Percentiles rank a stretch among this genome's conserved stretches.
These are phyloP conservation scores for Electrona antarctica DNA, from an alignment of 2,113 vertebrate genomes.

Conservation along the genomic window DNA sequence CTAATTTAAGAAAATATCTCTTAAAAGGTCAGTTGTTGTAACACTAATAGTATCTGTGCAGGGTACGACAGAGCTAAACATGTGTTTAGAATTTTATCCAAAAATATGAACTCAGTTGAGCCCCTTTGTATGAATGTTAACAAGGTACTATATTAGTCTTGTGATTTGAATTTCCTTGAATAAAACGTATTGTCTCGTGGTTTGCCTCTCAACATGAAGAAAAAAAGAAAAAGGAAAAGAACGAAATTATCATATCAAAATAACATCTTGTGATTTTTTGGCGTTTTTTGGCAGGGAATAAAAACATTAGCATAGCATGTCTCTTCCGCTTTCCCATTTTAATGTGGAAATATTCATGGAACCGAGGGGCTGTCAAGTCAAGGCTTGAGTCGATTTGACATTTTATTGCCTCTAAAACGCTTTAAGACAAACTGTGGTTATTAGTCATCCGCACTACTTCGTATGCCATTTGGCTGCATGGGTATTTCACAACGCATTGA, in stretches of 20 bases:
- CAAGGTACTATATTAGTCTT: slow-evolving; percentile 21
- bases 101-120: slow-evolving; percentile 3
- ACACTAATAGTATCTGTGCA: too few species aligned
- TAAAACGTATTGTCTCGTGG: not conserved
- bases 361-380: slow-evolving; percentile 52
- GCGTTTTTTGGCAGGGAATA: slow-evolving; percentile 49
- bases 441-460: slow-evolving; percentile 55
- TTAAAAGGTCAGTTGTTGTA: too few species aligned
- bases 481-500: slow-evolving; percentile 9
- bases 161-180: slow-evolving; percentile 14
- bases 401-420: slow-evolving; percentile 59
- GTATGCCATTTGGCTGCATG: slow-evolving; percentile 19
- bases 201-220: slow-evolving; percentile 5
- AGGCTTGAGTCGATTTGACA: slow-evolving; percentile 36
- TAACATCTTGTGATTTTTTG: slow-evolving; percentile 24
- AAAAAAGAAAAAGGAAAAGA: too few species aligned
- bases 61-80: too few species aligned
- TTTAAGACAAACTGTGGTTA: slow-evolving; percentile 50
- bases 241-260: slow-evolving; percentile 16
- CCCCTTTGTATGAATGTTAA: not conserved
- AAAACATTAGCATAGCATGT: slow-evolving; percentile 59
- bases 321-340: slow-evolving; percentile 46
- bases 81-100: not conserved
- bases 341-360: slow-evolving; percentile 58
- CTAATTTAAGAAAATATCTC: too few species aligned